These are phyloP conservation scores for Pelagia noctiluca DNA, from an alignment of 30 jellyfish, hydroid and myxozoan genomes.

Conservation along the genomic window DNA sequence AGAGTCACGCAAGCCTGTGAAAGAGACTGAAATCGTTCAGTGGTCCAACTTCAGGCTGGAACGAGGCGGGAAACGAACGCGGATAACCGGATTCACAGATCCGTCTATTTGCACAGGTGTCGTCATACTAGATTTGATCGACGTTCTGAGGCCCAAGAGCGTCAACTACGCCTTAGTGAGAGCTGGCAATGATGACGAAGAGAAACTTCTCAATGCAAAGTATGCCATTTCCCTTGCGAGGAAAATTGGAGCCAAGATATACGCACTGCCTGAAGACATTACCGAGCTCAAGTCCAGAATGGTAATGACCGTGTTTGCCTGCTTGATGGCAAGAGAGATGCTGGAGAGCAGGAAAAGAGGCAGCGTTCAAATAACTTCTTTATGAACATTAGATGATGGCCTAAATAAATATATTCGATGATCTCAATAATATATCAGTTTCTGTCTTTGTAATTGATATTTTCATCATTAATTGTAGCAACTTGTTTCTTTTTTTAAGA, in stretches of 20 bases:
- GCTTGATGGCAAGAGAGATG: constrained; percentile 74
- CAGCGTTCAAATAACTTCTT: too few species aligned
- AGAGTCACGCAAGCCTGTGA: constrained; percentile 44
- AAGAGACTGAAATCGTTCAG: constrained; percentile 56
- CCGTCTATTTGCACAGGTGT: constrained; percentile 55
- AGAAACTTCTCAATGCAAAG: constrained; percentile 67
- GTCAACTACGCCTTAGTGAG: constrained; percentile 62
- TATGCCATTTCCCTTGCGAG: constrained; percentile 80
- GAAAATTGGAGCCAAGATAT: constrained; percentile 83
- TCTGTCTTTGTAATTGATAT: too few species aligned
- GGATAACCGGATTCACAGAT: constrained; percentile 65
- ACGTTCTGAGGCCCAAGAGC: constrained; percentile 63
- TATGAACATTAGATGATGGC: too few species aligned
- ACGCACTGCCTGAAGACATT: constrained; percentile 85
- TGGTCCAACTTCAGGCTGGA: constrained; percentile 65
- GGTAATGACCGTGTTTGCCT: constrained; percentile 89
- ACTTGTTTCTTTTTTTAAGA: too few species aligned
- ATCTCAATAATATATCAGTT: too few species aligned
- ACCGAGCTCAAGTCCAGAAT: constrained; percentile 72
- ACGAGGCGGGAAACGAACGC: constrained; percentile 60
- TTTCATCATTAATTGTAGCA: too few species aligned
- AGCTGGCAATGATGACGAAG: constrained; percentile 71
- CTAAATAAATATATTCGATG: too few species aligned
- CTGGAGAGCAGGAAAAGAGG: too few species aligned
- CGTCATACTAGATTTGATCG: constrained; percentile 70